Evolutionary conservation across 2,113 vertebrate species (phyloP).

Genomic region (Myocastor coypus): DNA sequence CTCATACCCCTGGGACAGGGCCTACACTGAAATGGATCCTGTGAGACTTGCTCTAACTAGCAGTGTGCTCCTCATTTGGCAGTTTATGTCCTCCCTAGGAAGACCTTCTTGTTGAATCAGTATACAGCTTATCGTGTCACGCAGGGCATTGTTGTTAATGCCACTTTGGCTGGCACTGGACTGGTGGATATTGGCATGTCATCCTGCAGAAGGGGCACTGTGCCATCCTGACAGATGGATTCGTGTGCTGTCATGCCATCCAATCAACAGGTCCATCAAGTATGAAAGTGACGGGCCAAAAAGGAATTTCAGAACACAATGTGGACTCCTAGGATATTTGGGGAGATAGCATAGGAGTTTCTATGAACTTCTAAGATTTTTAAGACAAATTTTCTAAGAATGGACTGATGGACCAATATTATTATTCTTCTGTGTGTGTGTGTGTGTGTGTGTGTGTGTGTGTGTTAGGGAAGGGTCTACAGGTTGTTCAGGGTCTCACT

Average conservation of each 20-base stretch:
- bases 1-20: neutral
- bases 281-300: neutral
- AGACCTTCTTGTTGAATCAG: constrained; percentile 55
- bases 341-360: neutral
- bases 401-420: neutral
- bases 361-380: neutral
- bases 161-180: constrained; percentile 66
- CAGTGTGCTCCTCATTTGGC: constrained; percentile 50
- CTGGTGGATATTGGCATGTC: constrained; percentile 54
- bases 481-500: no score
- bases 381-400: constrained; percentile 30
- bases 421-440: no score
- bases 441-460: no score
- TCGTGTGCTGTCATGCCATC: constrained; percentile 69
- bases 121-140: constrained; percentile 64
- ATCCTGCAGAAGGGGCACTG: constrained; percentile 63
- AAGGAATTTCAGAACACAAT: neutral
- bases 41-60: constrained; percentile 39
- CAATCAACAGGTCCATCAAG: constrained; percentile 77
- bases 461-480: no score
- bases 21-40: constrained; percentile 25
- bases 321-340: neutral
- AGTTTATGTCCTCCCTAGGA: constrained; percentile 64
- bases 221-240: constrained; percentile 81
- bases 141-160: constrained; percentile 74